Evolutionary conservation across 2,113 vertebrate species (phyloP), one percentile per base, ranked within the genome.

Genomic region (Epinephelus cyanopodus): DNA sequence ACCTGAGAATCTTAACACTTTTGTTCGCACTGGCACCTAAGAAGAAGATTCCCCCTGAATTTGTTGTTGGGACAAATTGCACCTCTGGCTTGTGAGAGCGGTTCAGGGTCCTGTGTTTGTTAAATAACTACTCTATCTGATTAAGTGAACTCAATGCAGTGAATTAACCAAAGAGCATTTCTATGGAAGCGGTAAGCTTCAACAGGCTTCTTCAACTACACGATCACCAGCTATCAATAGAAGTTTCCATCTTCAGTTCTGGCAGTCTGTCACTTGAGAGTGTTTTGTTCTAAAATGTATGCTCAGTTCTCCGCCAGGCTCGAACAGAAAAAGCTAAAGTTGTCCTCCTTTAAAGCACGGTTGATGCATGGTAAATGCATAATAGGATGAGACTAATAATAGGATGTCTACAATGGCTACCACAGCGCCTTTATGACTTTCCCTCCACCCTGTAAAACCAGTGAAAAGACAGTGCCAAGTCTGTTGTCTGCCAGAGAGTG

Each of bases 371-470:
- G 47, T 80, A 73, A 87, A 90, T 70, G 61, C 48, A 79, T 81
- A 74, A 84, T 80, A 39, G 73, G 53, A 82, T 76, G 66, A 85
- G 65, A 74, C 61, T 77, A 87, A 91, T 90, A 89, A 86, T 81
- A 79, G 70, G 74, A 88, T 77, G 71, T 65, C 50, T 74, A 81
- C 72, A 84, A 39, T 71, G 47, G 83, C 66, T 80, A 75, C 65
- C 60, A 63, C 29, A 39, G 66, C 0, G 33, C 50, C 57, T 83
- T 81, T 62, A 67, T 77, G 66, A 80, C 71, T 56, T 79, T 82
- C 64, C 50, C 33, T 63, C 14, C 45, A 45, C 64, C 27, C 42
- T 62, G 48, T 77, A 79, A 69, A 79, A 83, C 63, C 65, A 69
- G 52, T 72, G 61, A 77, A 79, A 83, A 80, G 56, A 74, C 50